Percentiles rank a stretch among this genome's conserved stretches.
These are phyloP conservation scores for Tridacna gigas DNA, from an alignment of 2,888 invertebrate species.

Conservation along the genomic window DNA sequence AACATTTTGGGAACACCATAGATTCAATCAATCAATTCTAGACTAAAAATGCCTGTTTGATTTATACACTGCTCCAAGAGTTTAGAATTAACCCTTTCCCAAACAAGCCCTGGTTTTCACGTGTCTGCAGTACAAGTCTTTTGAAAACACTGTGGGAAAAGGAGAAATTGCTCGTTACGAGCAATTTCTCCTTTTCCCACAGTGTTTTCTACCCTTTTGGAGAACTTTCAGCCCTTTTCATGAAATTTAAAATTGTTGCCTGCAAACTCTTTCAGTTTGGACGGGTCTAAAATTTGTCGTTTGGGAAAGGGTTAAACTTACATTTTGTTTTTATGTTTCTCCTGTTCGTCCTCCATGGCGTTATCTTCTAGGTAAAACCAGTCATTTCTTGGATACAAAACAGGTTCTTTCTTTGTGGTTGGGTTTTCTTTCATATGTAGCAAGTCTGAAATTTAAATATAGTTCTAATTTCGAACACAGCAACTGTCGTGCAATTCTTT, in stretches of 20 bases:
- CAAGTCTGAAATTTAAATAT: conserved; percentile 77
- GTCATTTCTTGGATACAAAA: conserved; percentile 79
- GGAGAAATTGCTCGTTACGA: too few relatives aligned
- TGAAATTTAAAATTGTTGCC: background rate
- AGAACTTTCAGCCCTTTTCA: background rate
- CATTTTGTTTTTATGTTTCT: conserved; percentile 62
- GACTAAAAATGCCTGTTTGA: too few relatives aligned
- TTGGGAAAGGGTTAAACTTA: conserved; percentile 35
- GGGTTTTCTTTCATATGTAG: conserved; percentile 74
- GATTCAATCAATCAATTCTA: too few relatives aligned
- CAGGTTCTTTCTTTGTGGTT: conserved; percentile 64
- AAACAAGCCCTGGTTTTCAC: too few relatives aligned
- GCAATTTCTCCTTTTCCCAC: background rate
- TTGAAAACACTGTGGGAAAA: too few relatives aligned
- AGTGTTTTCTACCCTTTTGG: background rate
- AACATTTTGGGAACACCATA: too few relatives aligned
- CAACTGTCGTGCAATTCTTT: too few relatives aligned
- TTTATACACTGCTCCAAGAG: too few relatives aligned
- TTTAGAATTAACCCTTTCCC: too few relatives aligned
- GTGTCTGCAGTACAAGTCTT: too few relatives aligned
- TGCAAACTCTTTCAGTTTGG: background rate
- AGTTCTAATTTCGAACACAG: too few relatives aligned
- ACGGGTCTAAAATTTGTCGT: background rate
- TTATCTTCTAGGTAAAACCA: conserved; percentile 84
- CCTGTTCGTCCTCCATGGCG: conserved; percentile 73